Evolutionary conservation across 2,113 vertebrate genomes (phyloP), one percentile per base, ranked within the genome.

Genomic region (Dicaeum eximium): DNA sequence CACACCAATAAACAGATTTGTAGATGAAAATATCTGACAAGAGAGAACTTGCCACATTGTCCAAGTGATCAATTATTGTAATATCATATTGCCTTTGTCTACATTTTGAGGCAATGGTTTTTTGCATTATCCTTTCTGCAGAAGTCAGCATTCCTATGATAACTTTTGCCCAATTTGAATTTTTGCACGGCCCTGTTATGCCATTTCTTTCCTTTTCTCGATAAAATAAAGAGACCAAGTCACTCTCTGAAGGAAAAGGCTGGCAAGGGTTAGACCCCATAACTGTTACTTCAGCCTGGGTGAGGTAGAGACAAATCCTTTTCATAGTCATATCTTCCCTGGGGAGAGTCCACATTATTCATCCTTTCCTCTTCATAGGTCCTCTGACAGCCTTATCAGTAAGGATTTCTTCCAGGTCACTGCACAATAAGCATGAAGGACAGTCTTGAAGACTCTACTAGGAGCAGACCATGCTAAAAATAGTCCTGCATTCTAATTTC

Each of bases 341-440:
- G 14, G 14, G 15, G 45, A 88, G 35, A 80, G 47, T 21, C 42
- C 62, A 71, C 51, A 40, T 92, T 90, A 80, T 92, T 86, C 42
- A 70, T 85, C 40, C 45, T 86, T 79, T 90, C 71, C 13, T 88
- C 35, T 70, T 88, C 58, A 54, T 64, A 47, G 54, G 24, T 92
- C 44, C 33, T 80, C 71, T 93, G 87, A 69, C 89, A 93, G 50
- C 50, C 66, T 91, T 72, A 82, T 69, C 70, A 82, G 86, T 53
- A 89, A 69, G 84, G 79, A 70, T 80, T 95, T 80, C 79, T 93
- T 94, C 85, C 90, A 91, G 71, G 81, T 93, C 91, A 82, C 45
- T 86, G 64, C 62, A 88, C 66, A 62, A 51, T 24, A 53, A 80
- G 24, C 40, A 82, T 0, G 0, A 61, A 86, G 92, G 21, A 19